Evolutionary conservation across 2,888 invertebrate species (phyloP).

Genomic region (Bedellia somnulentella): DNA sequence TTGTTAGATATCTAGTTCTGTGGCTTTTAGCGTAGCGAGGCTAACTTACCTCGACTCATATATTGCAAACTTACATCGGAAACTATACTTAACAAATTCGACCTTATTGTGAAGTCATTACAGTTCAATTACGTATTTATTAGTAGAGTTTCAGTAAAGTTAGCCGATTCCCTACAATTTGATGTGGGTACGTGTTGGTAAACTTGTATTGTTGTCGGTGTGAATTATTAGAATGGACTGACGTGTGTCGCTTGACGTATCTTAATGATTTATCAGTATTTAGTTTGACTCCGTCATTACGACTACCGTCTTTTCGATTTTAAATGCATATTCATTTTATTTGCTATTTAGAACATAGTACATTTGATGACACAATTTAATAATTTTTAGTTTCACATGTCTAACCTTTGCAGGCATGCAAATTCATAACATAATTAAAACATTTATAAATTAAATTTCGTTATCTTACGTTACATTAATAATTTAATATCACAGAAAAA

Average conservation of each 20-base stretch:
- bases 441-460: neutral
- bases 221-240: conserved; percentile 1
- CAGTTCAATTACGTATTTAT: neutral
- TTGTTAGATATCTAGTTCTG: neutral
- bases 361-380: too few relatives aligned
- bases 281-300: neutral
- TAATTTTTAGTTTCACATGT: too few relatives aligned
- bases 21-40: too few relatives aligned
- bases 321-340: too few relatives aligned
- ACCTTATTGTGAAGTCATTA: neutral
- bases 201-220: conserved; percentile 7
- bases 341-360: too few relatives aligned
- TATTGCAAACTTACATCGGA: neutral
- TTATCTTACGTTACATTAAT: neutral
- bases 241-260: too few relatives aligned
- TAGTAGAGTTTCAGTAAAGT: conserved; percentile 1
- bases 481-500: neutral
- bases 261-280: too few relatives aligned
- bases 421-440: neutral
- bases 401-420: too few relatives aligned
- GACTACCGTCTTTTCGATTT: neutral
- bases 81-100: neutral
- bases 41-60: too few relatives aligned
- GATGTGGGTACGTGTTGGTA: conserved; percentile 5
- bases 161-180: conserved; percentile 1